phyloP scores from a whole-genome alignment of 1,140 invertebrate genomes.

The Hylyphantes graminicola region DNA sequence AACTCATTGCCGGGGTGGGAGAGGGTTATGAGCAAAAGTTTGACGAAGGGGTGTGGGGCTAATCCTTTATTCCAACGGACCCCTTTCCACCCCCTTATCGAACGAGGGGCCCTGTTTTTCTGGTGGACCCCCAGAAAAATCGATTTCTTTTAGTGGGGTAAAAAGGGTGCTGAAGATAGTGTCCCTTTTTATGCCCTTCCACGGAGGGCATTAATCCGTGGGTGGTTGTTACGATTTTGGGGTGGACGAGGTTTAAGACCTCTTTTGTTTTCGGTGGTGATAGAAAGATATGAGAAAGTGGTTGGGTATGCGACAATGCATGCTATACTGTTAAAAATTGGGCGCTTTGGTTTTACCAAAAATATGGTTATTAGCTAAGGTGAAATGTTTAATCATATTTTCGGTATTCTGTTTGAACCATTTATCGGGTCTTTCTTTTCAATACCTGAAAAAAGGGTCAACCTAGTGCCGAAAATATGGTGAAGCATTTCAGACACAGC shows the following conservation, averaged over 20 bases:
- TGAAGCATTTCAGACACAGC: too few species aligned
- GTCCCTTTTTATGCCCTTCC: neutral
- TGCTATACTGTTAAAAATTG: too few species aligned
- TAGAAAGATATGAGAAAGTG: too few species aligned
- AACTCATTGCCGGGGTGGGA: constrained; percentile 25
- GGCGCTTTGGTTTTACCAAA: too few species aligned
- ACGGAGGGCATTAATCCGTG: constrained; percentile 8
- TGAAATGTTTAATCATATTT: too few species aligned
- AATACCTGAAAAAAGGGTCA: too few species aligned
- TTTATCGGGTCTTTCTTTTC: too few species aligned
- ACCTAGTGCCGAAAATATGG: too few species aligned
- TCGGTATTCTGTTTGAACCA: too few species aligned
- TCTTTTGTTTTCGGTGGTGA: too few species aligned
- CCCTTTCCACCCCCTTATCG: constrained; percentile 50
- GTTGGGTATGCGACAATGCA: too few species aligned
- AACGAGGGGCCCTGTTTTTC: constrained; percentile 52
- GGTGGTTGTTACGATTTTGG: neutral
- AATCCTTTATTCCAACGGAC: constrained; percentile 56
- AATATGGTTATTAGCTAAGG: too few species aligned
- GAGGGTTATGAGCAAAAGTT: constrained; percentile 48
- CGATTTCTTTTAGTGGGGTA: constrained; percentile 27
- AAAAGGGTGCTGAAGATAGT: neutral
- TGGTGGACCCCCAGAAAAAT: constrained; percentile 34
- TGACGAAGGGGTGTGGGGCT: constrained; percentile 53
- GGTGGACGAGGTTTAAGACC: neutral